Evolutionary conservation across 2,113 vertebrate genomes (phyloP).

Genomic region (Tricholaema leucomelas): DNA sequence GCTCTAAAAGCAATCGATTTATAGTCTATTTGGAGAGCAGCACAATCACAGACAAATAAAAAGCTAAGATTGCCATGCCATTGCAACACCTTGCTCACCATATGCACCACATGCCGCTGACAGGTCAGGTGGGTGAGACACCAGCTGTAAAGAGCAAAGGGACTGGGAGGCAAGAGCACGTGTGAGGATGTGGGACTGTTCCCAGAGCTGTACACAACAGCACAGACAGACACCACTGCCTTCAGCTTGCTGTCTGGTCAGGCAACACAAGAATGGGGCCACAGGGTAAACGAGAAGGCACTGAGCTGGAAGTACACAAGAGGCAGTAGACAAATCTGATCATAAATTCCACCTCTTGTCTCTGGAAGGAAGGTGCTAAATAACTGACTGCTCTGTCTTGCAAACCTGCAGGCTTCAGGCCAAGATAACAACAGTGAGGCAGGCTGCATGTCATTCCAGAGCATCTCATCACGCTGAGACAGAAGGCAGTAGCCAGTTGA

Average conservation of each 20-base stretch:
- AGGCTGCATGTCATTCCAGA: neutral
- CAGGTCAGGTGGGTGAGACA: neutral
- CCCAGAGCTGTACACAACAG: neutral
- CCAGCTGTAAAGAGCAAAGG: neutral
- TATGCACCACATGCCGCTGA: neutral
- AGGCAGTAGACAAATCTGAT: neutral
- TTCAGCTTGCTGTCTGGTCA: neutral
- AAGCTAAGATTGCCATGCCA: neutral
- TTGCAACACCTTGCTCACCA: slow-evolving; percentile 1
- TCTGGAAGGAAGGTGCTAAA: slow-evolving; percentile 17
- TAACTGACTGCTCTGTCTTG: neutral
- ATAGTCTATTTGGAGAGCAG: slow-evolving; percentile 30
- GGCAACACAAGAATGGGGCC: neutral
- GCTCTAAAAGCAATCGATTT: slow-evolving; percentile 22
- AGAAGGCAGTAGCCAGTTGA: slow-evolving; percentile 17
- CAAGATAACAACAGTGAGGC: neutral
- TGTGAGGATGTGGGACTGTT: fast-evolving
- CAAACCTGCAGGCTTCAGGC: neutral
- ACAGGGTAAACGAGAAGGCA: neutral
- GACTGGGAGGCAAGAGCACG: neutral
- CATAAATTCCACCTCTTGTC: neutral
- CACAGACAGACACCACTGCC: fast-evolving
- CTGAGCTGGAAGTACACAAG: neutral
- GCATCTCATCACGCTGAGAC: neutral
- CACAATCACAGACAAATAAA: neutral